Evolutionary conservation across 2,113 vertebrate species (phyloP).

Genomic region (Trogon melanurus): DNA sequence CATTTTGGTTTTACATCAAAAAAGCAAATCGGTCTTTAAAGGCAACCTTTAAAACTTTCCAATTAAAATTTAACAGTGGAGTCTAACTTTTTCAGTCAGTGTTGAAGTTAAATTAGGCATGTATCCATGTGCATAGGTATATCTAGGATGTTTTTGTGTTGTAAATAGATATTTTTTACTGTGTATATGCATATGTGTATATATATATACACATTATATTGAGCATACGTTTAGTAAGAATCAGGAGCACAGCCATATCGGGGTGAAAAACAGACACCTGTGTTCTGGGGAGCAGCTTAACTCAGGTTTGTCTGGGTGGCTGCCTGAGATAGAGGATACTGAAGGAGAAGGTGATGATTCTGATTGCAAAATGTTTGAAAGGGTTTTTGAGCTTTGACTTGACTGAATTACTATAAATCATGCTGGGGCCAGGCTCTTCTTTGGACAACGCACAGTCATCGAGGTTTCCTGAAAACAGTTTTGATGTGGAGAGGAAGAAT

Average conservation of each 20-base stretch:
- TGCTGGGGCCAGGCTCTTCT: not conserved
- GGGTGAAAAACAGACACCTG: not conserved
- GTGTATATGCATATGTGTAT: not conserved
- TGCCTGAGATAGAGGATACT: not conserved
- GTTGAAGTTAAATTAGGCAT: not conserved
- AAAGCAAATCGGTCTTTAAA: not conserved
- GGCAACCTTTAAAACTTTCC: not conserved
- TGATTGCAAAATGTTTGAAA: not conserved
- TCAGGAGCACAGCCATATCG: not conserved
- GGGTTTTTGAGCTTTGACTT: not conserved
- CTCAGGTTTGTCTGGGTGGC: not conserved
- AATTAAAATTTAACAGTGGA: not conserved
- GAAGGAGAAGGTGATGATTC: not conserved
- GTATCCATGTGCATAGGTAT: not conserved
- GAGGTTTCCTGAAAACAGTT: not conserved
- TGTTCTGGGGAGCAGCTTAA: not conserved
- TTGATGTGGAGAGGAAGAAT: not conserved
- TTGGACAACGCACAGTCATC: not conserved
- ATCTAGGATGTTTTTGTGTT: not conserved
- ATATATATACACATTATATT: rapidly evolving
- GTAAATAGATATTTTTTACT: not conserved
- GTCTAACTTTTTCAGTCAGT: not conserved
- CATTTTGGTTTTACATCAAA: not conserved
- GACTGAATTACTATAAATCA: not conserved
- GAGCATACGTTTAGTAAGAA: not conserved